Base-by-base conservation (phyloP, 2,797 vertebrate species). In the Mormyrus hasselquistii region DNA sequence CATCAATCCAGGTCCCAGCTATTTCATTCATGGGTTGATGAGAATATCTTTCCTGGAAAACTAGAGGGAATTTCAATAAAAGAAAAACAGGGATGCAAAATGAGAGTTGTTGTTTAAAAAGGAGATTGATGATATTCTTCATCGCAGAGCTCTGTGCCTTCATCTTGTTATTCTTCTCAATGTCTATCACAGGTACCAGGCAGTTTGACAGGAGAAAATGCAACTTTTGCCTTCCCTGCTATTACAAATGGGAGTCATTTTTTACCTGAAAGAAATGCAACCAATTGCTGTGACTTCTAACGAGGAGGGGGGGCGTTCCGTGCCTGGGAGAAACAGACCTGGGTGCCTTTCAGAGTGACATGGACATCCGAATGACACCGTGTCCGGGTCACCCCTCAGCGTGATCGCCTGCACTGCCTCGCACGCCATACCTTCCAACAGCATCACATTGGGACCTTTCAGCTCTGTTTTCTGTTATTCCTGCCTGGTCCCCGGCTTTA, bases 261-360 rank as follows among this genome's bases (percentile, higher is more conserved):
- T 90, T 90, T 92, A 88, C 65, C 88, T 0, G 89, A 94, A 88
- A 91, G 90, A 88, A 91, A 89, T 85, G 85, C 88, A 53, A 82
- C 85, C 82, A 76, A 91, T 87, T 89, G 88, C 69, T 90, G 88
- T 89, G 89, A 91, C 87, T 90, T 90, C 86, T 93, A 88, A 47
- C 7, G 65, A 3, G 29, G 4, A 6, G 16, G 44, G 73, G 12
- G 57, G 47, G 87, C 29, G 29, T 34, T 47, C 41, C 25, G 10
- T 82, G 25, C 53, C 57, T 52, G 55, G 47, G 57, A 65, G 57
- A 34, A 69, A 12, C 2, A 5, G 4, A 44, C 76, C 12, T 86
- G 49, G 65, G n/a, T 29, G 41, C 22, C 59, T 65, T 29, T 65
- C 59, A 65, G 22, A 25, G 22, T 65, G 59, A 29, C 50, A 34